phyloP scores from a whole-genome alignment of 2,888 invertebrate genomes.

The Orthonychiurus folsomi region DNA sequence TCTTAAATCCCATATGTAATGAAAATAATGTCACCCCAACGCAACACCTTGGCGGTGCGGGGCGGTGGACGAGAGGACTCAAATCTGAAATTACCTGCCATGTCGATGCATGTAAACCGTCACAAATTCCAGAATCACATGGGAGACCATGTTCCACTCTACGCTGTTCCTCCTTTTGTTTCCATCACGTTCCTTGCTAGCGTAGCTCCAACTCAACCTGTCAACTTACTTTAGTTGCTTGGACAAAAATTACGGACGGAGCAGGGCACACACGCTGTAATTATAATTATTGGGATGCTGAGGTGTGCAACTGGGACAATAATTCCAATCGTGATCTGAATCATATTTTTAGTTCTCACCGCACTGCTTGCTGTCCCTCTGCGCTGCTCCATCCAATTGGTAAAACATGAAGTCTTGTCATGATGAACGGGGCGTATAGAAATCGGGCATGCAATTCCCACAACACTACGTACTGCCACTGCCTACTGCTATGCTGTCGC shows the following conservation, averaged over 20 bases:
- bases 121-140: constrained; percentile 32
- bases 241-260: too few species aligned
- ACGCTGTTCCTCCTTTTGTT: constrained; percentile 23
- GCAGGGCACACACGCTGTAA: too few species aligned
- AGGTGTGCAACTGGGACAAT: constrained; percentile 17
- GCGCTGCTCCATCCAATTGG: background rate
- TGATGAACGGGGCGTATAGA: too few species aligned
- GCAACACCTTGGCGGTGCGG: too few species aligned
- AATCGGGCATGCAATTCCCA: too few species aligned
- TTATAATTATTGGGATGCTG: constrained; percentile 20
- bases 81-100: constrained; percentile 24
- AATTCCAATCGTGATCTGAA: background rate
- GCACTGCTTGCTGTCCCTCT: background rate
- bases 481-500: background rate
- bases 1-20: constrained; percentile 21
- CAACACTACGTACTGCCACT: too few species aligned
- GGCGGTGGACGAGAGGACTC: too few species aligned
- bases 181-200: constrained; percentile 31
- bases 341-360: background rate
- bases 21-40: constrained; percentile 29
- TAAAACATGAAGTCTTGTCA: too few species aligned
- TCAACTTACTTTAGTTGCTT: background rate
- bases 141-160: constrained; percentile 24
- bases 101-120: constrained; percentile 26
- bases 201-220: too few species aligned